Conservation (phyloP, 2,113 vertebrate species). For the Chloropsis hardwickii region DNA sequence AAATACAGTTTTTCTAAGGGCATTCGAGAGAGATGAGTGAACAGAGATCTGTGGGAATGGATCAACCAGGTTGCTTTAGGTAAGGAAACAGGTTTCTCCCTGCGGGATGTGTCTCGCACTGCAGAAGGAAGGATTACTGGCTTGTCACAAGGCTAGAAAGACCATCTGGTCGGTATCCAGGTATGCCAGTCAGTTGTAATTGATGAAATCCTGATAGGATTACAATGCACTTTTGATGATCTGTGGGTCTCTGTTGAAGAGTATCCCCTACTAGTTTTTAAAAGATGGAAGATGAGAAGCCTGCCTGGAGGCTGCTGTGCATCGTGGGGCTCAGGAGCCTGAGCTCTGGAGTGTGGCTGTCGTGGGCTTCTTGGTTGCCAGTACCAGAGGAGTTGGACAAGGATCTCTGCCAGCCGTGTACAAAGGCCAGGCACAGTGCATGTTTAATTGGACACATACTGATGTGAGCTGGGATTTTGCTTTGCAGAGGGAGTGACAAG, state of each 20-base stretch:
- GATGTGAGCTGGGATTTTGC: slow-evolving; percentile 6
- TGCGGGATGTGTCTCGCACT: not conserved
- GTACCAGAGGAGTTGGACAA: not conserved
- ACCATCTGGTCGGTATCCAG: not conserved
- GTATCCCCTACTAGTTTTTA: not conserved
- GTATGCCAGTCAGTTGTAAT: not conserved
- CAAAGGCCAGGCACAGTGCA: not conserved
- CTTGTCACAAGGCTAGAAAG: not conserved
- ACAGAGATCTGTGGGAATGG: not conserved
- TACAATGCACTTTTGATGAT: not conserved
- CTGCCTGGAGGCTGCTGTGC: not conserved
- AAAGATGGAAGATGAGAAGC: not conserved
- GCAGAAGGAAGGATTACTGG: not conserved
- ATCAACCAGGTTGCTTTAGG: not conserved
- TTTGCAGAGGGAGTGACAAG: slow-evolving; percentile 16
- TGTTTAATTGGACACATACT: slow-evolving; percentile 10
- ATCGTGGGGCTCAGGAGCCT: not conserved
- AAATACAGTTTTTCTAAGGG: not conserved
- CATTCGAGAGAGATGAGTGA: not conserved
- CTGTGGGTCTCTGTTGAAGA: not conserved
- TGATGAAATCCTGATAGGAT: not conserved
- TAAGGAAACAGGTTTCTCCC: not conserved
- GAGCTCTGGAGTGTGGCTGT: not conserved
- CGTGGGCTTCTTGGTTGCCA: not conserved
- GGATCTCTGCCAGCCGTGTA: not conserved